A percentile compares a stretch with the other conserved stretches of the same genome.
Conservation (phyloP, 2,888 invertebrate species). For the Holacanthella duospinosa region DNA sequence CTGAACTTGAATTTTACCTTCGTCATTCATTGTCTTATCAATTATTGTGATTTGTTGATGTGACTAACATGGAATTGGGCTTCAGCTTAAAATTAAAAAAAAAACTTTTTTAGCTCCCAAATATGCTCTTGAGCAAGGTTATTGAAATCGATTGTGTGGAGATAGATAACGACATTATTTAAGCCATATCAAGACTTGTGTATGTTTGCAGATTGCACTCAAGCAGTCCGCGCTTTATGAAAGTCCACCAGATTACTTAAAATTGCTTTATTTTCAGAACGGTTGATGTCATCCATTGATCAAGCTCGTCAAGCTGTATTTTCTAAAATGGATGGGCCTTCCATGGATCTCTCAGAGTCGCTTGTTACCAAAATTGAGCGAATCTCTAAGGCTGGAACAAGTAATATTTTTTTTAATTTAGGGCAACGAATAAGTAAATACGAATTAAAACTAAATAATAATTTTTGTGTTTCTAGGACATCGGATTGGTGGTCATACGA, state of each 20-base stretch:
- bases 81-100: no score
- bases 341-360: conserved; percentile 52
- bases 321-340: conserved; percentile 52
- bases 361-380: conserved; percentile 59
- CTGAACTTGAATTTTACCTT: not conserved
- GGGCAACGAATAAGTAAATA: no score
- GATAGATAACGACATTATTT: no score
- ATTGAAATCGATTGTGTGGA: no score
- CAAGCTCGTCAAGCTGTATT: conserved; percentile 65
- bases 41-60: not conserved
- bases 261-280: conserved; percentile 55
- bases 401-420: no score
- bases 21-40: no score
- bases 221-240: not conserved
- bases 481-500: conserved; percentile 72
- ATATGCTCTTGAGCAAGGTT: no score
- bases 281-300: conserved; percentile 62
- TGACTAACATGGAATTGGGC: not conserved
- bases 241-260: no score
- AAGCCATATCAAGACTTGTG: no score
- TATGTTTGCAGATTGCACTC: not conserved
- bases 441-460: no score
- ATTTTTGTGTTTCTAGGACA: conserved; percentile 2
- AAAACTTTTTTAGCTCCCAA: no score
- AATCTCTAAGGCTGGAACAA: conserved; percentile 57